phyloP scores from a whole-genome alignment of 2,113 vertebrate genomes.

The Dolichallabes microphthalmus region DNA sequence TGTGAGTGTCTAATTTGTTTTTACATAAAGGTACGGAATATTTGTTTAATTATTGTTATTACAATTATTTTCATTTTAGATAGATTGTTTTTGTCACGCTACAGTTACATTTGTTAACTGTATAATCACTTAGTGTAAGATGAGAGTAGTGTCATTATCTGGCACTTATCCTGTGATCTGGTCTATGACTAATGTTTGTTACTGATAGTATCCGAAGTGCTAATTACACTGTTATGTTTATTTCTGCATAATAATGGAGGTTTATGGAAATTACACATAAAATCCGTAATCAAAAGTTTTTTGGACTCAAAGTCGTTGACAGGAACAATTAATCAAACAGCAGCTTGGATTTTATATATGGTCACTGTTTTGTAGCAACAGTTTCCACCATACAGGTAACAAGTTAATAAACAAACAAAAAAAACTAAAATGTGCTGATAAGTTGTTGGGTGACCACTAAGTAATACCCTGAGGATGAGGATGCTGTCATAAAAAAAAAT shows the following conservation, averaged over 20 bases:
- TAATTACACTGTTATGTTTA: conserved; percentile 29
- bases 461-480: not conserved
- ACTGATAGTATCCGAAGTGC: conserved; percentile 19
- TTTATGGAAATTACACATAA: conserved; percentile 8
- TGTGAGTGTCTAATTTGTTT: not conserved
- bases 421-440: not conserved
- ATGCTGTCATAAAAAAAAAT: not conserved
- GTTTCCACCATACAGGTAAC: not conserved
- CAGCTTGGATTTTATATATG: not conserved
- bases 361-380: not conserved
- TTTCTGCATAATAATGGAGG: conserved; percentile 14
- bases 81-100: conserved; percentile 22
- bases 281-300: conserved; percentile 11
- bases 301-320: not conserved
- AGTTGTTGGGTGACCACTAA: not conserved
- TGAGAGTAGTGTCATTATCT: conserved; percentile 19
- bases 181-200: conserved; percentile 33
- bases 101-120: conserved; percentile 12
- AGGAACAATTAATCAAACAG: conserved; percentile 33
- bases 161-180: conserved; percentile 19
- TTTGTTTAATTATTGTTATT: not conserved
- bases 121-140: conserved; percentile 18
- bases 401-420: not conserved
- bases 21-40: not conserved
- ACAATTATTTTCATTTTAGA: not conserved